Percentiles rank a stretch among this genome's conserved stretches.
These are phyloP conservation scores for Ceriagrion tenellum DNA, from an alignment of 2,888 invertebrate species.

Conservation along the genomic window DNA sequence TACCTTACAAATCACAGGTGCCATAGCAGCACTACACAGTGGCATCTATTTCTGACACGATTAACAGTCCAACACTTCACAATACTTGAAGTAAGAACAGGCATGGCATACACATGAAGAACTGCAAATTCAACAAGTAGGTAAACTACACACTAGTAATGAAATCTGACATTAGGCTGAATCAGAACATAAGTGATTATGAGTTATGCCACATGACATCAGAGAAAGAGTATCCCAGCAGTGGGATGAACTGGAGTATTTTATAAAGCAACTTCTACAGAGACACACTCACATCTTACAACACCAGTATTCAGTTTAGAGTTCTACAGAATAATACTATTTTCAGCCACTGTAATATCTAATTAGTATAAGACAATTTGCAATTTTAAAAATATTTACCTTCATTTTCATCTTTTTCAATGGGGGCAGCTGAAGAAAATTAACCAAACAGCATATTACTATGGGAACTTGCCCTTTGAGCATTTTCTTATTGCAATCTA, in stretches of 20 bases:
- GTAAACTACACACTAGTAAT: neutral
- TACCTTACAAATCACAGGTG: neutral
- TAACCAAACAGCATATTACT: conserved; percentile 15
- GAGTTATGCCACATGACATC: neutral
- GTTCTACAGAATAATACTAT: neutral
- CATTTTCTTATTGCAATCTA: neutral
- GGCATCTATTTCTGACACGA: neutral
- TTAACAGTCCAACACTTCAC: neutral
- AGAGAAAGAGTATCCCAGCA: neutral
- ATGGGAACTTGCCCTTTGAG: neutral
- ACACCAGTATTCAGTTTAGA: neutral
- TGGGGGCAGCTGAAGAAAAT: conserved; percentile 64
- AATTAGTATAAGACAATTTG: neutral
- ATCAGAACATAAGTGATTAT: neutral
- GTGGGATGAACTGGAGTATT: no score
- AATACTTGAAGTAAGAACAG: neutral
- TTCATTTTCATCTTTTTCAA: conserved; percentile 64
- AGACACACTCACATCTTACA: neutral
- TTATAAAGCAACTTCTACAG: neutral
- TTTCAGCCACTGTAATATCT: neutral
- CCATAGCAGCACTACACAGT: neutral
- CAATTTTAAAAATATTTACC: conserved; percentile 38
- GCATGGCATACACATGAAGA: neutral
- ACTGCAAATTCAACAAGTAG: neutral
- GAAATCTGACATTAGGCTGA: neutral